Evolutionary conservation across 2,113 vertebrate genomes (phyloP).

Genomic region (Cisticola juncidis): DNA sequence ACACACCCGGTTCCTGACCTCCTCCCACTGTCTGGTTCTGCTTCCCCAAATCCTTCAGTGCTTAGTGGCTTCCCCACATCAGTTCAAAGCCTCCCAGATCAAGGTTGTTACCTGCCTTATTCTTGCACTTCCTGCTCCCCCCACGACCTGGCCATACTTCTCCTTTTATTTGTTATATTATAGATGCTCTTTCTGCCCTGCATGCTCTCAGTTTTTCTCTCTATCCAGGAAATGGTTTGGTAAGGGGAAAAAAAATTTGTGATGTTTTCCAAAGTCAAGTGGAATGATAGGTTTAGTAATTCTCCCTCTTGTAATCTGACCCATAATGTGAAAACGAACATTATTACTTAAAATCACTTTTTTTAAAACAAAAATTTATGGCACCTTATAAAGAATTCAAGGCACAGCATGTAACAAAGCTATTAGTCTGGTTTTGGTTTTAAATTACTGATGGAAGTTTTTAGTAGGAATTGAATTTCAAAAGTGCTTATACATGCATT

Average conservation of each 20-base stretch:
- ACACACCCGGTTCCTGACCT: not conserved
- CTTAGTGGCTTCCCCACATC: not conserved
- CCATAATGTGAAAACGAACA: fast-evolving
- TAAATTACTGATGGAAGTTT: not conserved
- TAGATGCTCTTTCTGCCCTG: not conserved
- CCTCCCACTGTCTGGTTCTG: not conserved
- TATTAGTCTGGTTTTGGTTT: not conserved
- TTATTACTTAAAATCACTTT: not conserved
- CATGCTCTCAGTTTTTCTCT: not conserved
- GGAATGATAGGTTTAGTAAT: not conserved
- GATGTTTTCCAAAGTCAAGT: not conserved
- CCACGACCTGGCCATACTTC: not conserved
- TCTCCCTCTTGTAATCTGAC: not conserved
- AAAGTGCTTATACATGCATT: not conserved
- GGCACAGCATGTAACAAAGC: not conserved
- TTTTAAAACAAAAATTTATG: not conserved
- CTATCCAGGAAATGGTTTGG: not conserved
- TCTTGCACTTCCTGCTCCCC: not conserved
- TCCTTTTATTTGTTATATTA: not conserved
- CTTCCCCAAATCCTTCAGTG: not conserved
- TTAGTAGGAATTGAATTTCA: not conserved
- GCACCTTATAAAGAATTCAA: not conserved
- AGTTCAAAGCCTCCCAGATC: not conserved
- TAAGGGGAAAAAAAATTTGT: not conserved
- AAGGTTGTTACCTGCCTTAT: not conserved